These are phyloP conservation scores for Halisarca cf. caerulea DNA, from an alignment of 37 sponge, comb jelly and placozoan species.

Conservation along the genomic window DNA sequence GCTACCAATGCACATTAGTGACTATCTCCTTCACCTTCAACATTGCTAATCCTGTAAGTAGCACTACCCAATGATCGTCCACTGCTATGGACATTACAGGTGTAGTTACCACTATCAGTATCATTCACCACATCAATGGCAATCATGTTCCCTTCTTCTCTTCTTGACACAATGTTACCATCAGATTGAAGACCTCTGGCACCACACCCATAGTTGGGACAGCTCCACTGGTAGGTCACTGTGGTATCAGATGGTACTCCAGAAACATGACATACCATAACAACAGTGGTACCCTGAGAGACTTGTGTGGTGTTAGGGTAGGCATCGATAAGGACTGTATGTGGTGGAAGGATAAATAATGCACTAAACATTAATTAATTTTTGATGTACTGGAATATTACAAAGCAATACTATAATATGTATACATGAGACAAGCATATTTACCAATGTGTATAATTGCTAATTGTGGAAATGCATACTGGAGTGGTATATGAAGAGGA, in stretches of 20 bases:
- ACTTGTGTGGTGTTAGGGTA: conserved; percentile 13
- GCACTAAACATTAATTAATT: too few relatives aligned
- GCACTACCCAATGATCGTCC: not conserved
- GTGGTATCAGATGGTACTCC: conserved; percentile 12
- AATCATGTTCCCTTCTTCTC: conserved; percentile 1
- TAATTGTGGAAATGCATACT: too few relatives aligned
- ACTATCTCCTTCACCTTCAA: too few relatives aligned
- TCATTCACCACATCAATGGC: not conserved
- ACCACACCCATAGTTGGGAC: not conserved
- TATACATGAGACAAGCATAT: too few relatives aligned
- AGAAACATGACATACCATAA: conserved; percentile 16
- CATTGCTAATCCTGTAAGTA: not conserved
- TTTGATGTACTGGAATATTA: too few relatives aligned
- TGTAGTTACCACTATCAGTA: not conserved
- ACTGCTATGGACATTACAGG: not conserved
- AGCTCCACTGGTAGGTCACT: conserved; percentile 12
- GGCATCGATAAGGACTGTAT: conserved; percentile 23
- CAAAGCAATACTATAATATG: too few relatives aligned
- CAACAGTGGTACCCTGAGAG: conserved; percentile 9
- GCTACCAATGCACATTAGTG: too few relatives aligned
- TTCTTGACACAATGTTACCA: not conserved
- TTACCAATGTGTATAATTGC: too few relatives aligned
- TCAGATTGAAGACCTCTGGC: too few relatives aligned
- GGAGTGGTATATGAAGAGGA: too few relatives aligned
- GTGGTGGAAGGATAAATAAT: not conserved